Base-by-base conservation (phyloP, 2,888 invertebrate genomes). In the Arctia plantaginis region DNA sequence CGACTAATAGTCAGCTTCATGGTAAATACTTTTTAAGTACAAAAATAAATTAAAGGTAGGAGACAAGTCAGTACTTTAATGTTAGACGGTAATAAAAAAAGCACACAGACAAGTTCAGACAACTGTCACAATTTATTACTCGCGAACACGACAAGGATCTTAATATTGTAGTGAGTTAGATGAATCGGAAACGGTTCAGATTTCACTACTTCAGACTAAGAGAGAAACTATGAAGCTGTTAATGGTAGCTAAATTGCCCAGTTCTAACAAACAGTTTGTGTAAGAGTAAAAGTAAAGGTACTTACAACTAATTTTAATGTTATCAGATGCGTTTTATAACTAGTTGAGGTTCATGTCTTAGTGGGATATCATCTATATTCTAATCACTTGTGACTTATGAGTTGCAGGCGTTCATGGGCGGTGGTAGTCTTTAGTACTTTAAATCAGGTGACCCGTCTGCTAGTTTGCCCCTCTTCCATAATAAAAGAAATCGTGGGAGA, bases 61-160 rank as follows among this genome's bases (percentile, higher is more conserved):
- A 67, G 67, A 68, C 67, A 59, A 62, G 62, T 62, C 62, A 47
- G 44, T 15, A 62, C 47, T 27, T 69, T 30, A 68, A 67, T 35
- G 62, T 30, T 33, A 65, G 27, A 35, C 18, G 23, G 64, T n/a
- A 65, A 65, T 69, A 51, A 65, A 65, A 41, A 55, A 69, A 30
- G 44, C 55, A 64, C n/a, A 68, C 30, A 59, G 47, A 69, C 68
- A 62, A 62, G 44, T 47, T 35, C 55, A 51, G 51, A 51, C 44
- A 62, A 67, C 67, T 59, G 44, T 72, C 72, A 66, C 65, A n/a
- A 66, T 73, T 69, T 73, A 73, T 73, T 69, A 66, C 59, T 44
- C 8, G 30, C 66, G 27, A 69, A 55, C 73, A 73, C 65, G 73
- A 66, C 69, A 73, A 35, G 30, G 15, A 62, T 62, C 68, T 62